Evolutionary conservation across 2,113 vertebrate genomes (phyloP), one percentile per base, ranked within the genome.

Genomic region (Conger conger): DNA sequence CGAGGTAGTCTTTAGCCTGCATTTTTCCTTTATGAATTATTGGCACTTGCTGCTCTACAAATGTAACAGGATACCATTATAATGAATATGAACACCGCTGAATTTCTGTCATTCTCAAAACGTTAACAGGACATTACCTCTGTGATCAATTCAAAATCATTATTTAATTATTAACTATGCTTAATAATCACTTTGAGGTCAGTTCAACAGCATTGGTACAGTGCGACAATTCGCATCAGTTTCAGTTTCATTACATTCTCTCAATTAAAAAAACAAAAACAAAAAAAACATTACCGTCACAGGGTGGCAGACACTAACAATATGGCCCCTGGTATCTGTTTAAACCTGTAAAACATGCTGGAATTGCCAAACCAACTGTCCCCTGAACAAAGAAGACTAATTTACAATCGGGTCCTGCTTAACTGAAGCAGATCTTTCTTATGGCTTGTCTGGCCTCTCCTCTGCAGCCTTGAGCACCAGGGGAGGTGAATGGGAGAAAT

Each of bases 321-420:
- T 37, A 50, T 50, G 38, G 42, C 37, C 79, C 17, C 20, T 15
- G 42, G 42, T 81, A 15, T 81, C 18, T 81, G 15, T 45, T 50
- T 81, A 50, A 27, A 38, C 23, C 36, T 73, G 42, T 80, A 23
- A 38, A 42, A n/a, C 79, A 82, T 82, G 45, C 80, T 42, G 50
- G 27, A 33, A 82, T 35, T 54, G 35, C 80, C 35, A 35, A 57
- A 57, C 60, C 50, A 38, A 35, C 80, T 57, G 50, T 82, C 50
- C 45, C 50, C 50, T 11, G 27, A 82, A 54, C 7, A 82, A 82
- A 82, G 79, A 15, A 57, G 50, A 35, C 27, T 80, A 27, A 53
- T 80, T 50, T 80, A 30, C 40, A 80, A 50, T 50, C 4, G 27
- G 79, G 79, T 8, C 79, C n/a, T 40, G 38, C 40, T 45, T 42